Percentiles rank a stretch among this genome's conserved stretches.
Conservation (phyloP, 2,888 invertebrate species). For the Thysanoteuthis rhombus region DNA sequence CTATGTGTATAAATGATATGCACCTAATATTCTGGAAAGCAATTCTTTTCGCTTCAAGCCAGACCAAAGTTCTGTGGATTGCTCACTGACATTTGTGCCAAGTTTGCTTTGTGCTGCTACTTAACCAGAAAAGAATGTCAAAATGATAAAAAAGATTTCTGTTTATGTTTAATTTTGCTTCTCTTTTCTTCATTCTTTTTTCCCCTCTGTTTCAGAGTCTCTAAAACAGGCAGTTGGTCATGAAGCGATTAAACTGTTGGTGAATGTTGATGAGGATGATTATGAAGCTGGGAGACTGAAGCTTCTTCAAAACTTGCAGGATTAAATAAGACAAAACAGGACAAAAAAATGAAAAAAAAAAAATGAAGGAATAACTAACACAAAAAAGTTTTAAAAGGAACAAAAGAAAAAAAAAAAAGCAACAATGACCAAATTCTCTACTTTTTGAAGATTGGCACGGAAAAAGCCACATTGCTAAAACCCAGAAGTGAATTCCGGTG, state of each 20-base stretch:
- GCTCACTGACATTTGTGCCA: no score
- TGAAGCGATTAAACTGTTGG: constrained; percentile 61
- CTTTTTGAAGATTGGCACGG: not conserved
- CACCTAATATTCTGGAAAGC: no score
- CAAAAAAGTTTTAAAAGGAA: not conserved
- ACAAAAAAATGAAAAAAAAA: not conserved
- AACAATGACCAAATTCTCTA: not conserved
- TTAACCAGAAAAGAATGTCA: not conserved
- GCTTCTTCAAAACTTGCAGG: constrained; percentile 54
- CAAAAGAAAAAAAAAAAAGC: no score
- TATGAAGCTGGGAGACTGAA: constrained; percentile 58
- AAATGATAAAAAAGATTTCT: not conserved
- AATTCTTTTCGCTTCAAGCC: no score
- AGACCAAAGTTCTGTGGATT: no score
- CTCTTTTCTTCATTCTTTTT: not conserved
- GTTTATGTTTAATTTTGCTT: not conserved
- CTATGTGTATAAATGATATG: no score
- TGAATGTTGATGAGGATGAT: constrained; percentile 63
- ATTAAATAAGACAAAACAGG: constrained; percentile 35
- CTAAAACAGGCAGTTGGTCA: constrained; percentile 62
- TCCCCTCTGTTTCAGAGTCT: constrained; percentile 50
- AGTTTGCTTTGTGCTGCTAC: no score
- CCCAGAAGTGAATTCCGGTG: not conserved
- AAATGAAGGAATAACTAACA: not conserved
- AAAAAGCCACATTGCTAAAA: not conserved